Evolutionary conservation across 1,140 invertebrate species (phyloP), one percentile per base, ranked within the genome.

Genomic region (Drosophila nikananu): DNA sequence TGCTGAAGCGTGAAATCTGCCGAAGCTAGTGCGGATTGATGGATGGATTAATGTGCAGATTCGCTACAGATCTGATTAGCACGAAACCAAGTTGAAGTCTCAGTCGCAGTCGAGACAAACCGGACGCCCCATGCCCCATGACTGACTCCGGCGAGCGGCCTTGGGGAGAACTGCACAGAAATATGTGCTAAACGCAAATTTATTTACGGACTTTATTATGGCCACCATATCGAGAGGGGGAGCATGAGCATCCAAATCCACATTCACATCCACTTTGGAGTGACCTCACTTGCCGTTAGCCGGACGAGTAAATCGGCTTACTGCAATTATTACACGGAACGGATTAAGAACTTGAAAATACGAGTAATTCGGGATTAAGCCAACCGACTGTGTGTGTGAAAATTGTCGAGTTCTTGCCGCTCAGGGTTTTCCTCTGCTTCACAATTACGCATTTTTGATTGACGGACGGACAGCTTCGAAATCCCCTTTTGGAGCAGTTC

Each of bases 101-200:
- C 30, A 67, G n/a, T 52, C 41, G 60, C 30, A 65, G 15, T 42
- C 27, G 57, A 61, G 32, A 19, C 39, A 39, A 84, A 80, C 81
- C 81, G 81, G 81, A 84, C 74, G 52, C 60, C 60, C 21, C 32
- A 37, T 55, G 60, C 39, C 21, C 21, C 58, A 63, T 67, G 77
- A 83, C 62, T 65, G 61, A n/a, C 49, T 60, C 51, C 64, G 49
- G 41, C 44, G 32, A 41, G 21, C 67, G 58, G 55, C 84, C 84
- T 89, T 84, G 77, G 52, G 58, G 46, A 62, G 61, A 71, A 73
- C 55, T 60, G 49, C 37, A 70, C 61, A 64, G 41, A 83, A 77
- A 73, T 73, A 86, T 87, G 84, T 87, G 83, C 64, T 87, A 89
- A 87, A 80, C 74, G 81, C 65, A 65, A 83, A 86, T 71, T 74